Evolutionary conservation across 1,140 invertebrate genomes (phyloP).

Genomic region (Diabrotica undecimpunctata): DNA sequence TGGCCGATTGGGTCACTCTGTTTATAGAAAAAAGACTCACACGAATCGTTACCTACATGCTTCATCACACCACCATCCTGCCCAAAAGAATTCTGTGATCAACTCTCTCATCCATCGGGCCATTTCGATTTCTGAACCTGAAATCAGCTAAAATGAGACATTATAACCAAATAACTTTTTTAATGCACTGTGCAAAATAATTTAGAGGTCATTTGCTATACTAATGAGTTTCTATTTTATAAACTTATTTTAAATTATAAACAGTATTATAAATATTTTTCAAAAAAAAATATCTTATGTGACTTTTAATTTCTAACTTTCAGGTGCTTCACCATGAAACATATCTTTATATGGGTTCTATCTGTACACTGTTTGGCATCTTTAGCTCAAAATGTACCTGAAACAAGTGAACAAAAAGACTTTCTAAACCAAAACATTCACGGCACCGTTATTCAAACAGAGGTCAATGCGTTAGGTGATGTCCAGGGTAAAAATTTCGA

Average conservation of each 20-base stretch:
- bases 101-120: no score
- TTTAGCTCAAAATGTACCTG: conserved; percentile 5
- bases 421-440: not conserved
- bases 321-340: conserved; percentile 2
- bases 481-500: conserved; percentile 14
- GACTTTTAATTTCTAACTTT: not conserved
- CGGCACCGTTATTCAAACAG: not conserved
- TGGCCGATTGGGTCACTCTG: no score
- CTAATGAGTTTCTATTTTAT: not conserved
- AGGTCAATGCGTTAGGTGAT: not conserved
- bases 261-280: no score
- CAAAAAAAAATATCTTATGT: not conserved
- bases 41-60: no score
- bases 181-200: not conserved
- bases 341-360: conserved; percentile 3
- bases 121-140: no score
- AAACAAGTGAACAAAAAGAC: not conserved
- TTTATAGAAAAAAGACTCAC: no score
- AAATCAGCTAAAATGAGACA: conserved; percentile 5
- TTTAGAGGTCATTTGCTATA: not conserved
- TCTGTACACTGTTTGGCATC: conserved; percentile 1
- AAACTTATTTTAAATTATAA: no score
- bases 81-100: no score
- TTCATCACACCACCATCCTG: no score
- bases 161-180: not conserved